Percentiles rank a stretch among this genome's conserved stretches.
These are phyloP conservation scores for Columbina picui DNA, from an alignment of 2,113 vertebrate genomes.

Conservation along the genomic window DNA sequence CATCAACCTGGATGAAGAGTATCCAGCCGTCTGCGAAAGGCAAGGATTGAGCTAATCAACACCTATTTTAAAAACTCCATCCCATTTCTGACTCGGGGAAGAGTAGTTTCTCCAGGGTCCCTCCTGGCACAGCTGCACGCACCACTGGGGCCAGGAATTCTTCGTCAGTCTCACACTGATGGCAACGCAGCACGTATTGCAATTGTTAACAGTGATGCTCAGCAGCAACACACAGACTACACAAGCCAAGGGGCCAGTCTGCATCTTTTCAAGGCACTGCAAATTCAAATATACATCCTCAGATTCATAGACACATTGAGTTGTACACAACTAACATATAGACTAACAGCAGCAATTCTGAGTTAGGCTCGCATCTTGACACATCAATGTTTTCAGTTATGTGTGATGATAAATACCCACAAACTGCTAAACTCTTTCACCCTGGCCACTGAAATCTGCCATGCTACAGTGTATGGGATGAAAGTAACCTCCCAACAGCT, in stretches of 20 bases:
- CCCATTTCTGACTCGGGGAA: not conserved
- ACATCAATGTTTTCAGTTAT: accelerated
- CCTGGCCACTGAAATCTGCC: not conserved
- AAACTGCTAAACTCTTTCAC: not conserved
- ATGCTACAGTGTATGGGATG: accelerated
- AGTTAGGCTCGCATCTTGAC: not conserved
- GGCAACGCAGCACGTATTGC: not conserved
- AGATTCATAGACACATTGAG: not conserved
- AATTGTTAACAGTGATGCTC: not conserved
- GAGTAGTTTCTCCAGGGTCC: not conserved
- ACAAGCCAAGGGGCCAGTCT: not conserved
- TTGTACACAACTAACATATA: not conserved
- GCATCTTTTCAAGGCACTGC: not conserved
- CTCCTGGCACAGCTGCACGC: accelerated
- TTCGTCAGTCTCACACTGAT: not conserved
- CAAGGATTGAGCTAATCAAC: not conserved
- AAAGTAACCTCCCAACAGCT: not conserved
- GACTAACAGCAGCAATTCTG: not conserved
- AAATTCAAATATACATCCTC: not conserved
- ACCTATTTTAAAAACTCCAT: not conserved
- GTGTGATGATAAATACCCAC: not conserved
- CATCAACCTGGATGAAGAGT: not conserved
- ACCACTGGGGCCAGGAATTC: not conserved
- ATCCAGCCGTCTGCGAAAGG: not conserved
- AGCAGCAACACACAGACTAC: not conserved